Evolutionary conservation across 1,140 invertebrate genomes (phyloP), one percentile per base, ranked within the genome.

Genomic region (Coelopa frigida): DNA sequence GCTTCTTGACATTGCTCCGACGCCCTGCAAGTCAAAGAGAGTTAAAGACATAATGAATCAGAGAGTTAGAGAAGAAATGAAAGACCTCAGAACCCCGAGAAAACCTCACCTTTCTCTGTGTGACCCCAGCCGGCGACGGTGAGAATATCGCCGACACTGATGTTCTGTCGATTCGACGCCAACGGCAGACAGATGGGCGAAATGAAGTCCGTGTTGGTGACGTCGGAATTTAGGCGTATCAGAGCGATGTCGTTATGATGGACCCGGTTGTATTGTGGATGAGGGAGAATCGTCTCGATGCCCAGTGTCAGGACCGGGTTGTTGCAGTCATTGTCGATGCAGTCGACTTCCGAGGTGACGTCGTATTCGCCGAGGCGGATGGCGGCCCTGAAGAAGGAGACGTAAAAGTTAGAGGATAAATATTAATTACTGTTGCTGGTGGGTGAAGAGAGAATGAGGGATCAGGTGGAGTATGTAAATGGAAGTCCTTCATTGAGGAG

Each of bases 111-210:
- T 0, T 36, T 50, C 41, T 76, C 71, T 3, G 79, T 80, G 49
- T 73, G 77, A 21, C 84, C 84, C 84, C 84, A 87, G 10, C 84
- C 84, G 11, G 83, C 81, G 0, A 82, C 79, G 21, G 72, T 73
- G 0, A 84, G 68, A 5, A 59, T 70, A 3, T 67, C 53, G 0
- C 65, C 65, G 0, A 70, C 43, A 51, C 57, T 51, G 51, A 65
- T 46, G 52, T 55, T 50, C 24, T 42, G 41, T 20, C 59, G 52
- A 2, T 44, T 54, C 14, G 12, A 14, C 38, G 51, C 23, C 39
- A 61, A 20, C 3, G 86, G 85, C 48, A 91, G 68, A 57, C 88
- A 91, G 24, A 89, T 79, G 0, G 87, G 88, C 45, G 81, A 75
- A 26, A 90, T 83, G 15, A 76, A 76, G 26, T 81, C 78, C 3